Conservation (phyloP, 2,888 invertebrate species). For the Parelbella ahira region DNA sequence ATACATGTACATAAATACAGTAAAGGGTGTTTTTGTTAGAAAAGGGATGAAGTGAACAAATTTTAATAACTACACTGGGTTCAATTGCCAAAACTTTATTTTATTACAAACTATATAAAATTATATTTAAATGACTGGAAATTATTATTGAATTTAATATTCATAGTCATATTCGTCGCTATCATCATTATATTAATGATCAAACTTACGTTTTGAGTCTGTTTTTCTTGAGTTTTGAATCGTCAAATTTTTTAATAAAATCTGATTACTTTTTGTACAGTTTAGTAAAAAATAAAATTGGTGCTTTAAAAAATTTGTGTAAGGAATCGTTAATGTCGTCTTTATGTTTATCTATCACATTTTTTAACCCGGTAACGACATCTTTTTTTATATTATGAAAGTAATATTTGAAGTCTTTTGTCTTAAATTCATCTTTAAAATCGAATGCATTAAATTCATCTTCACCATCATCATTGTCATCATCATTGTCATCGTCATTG, state of each 20-base stretch:
- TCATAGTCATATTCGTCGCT: slow-evolving; percentile 1
- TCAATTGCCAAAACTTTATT: too few species aligned
- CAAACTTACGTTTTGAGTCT: slow-evolving; percentile 7
- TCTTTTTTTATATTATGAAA: slow-evolving; percentile 8
- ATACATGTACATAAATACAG: too few species aligned
- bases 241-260: slow-evolving; percentile 9
- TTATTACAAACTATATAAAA: too few species aligned
- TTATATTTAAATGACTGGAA: too few species aligned
- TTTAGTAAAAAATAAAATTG: slow-evolving; percentile 13
- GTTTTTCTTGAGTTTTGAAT: neutral
- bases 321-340: slow-evolving; percentile 4
- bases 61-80: too few species aligned
- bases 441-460: slow-evolving; percentile 1
- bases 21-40: too few species aligned
- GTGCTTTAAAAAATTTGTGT: slow-evolving; percentile 11
- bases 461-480: slow-evolving; percentile 1
- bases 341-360: slow-evolving; percentile 8
- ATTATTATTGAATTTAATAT: slow-evolving; percentile 4
- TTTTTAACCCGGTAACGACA: slow-evolving; percentile 8
- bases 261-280: slow-evolving; percentile 15
- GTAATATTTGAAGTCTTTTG: slow-evolving; percentile 11
- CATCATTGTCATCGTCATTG: slow-evolving; percentile 4
- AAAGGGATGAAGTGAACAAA: too few species aligned
- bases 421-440: neutral
- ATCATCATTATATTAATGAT: slow-evolving; percentile 1